Percentiles rank a stretch among this genome's conserved stretches.
phyloP scores from a whole-genome alignment of 2,113 vertebrate species.

The Brachypteracias leptosomus region DNA sequence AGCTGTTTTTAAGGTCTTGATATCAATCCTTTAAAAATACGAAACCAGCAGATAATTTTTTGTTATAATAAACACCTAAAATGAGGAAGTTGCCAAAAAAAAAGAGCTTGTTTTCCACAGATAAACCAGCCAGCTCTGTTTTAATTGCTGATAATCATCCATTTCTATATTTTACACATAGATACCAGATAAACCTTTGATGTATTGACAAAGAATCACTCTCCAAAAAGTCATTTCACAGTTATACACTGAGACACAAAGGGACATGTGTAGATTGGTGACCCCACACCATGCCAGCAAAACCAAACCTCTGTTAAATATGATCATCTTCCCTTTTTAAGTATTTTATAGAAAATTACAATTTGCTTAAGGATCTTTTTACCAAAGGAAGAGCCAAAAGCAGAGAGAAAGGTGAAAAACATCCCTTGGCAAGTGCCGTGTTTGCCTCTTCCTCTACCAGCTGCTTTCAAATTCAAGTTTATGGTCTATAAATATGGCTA shows the following conservation, averaged over 20 bases:
- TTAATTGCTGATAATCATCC: not conserved
- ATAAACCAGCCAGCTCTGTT: not conserved
- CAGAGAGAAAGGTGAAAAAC: not conserved
- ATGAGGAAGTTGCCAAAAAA: constrained; percentile 45
- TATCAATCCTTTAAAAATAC: not conserved
- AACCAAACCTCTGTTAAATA: not conserved
- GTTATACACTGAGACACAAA: not conserved
- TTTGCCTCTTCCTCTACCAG: not conserved
- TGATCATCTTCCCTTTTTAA: not conserved
- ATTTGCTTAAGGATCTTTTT: not conserved
- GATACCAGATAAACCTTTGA: not conserved
- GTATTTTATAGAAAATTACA: not conserved
- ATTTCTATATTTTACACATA: not conserved
- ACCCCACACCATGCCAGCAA: not conserved
- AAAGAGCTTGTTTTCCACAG: constrained; percentile 19
- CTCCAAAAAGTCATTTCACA: not conserved
- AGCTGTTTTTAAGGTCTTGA: not conserved
- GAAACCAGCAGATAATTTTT: not conserved
- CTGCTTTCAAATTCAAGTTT: not conserved
- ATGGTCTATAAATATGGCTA: not conserved
- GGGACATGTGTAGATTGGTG: not conserved
- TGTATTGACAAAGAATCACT: not conserved
- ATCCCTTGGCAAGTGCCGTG: not conserved
- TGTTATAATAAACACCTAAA: constrained; percentile 11
- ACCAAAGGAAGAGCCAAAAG: not conserved